These are phyloP conservation scores for Hyles lineata DNA, from an alignment of 2,888 invertebrate genomes.

Conservation along the genomic window DNA sequence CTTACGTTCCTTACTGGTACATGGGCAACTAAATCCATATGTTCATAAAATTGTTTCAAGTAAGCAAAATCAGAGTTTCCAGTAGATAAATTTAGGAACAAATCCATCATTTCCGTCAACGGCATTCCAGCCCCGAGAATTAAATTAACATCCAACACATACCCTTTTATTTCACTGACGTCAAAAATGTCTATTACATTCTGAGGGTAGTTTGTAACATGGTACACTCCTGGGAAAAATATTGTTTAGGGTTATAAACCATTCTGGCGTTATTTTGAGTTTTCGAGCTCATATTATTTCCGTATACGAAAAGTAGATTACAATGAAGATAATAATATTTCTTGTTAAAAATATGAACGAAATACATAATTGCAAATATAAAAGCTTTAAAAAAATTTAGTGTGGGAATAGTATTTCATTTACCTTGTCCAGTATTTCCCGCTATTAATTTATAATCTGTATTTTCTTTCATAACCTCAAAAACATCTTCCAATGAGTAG, in stretches of 20 bases:
- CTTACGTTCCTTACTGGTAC: conserved; percentile 89
- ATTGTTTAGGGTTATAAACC: not conserved
- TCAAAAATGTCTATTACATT: conserved; percentile 71
- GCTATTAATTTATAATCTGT: conserved; percentile 86
- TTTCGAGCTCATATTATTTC: no score
- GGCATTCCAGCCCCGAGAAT: conserved; percentile 74
- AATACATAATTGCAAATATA: no score
- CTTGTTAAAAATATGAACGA: no score
- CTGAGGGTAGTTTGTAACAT: conserved; percentile 63
- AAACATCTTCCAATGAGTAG: conserved; percentile 74
- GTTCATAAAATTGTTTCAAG: conserved; percentile 85
- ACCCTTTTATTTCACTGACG: conserved; percentile 66
- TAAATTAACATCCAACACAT: conserved; percentile 66
- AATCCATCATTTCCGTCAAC: conserved; percentile 73
- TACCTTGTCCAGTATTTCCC: conserved; percentile 91
- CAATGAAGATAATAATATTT: no score
- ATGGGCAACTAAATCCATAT: conserved; percentile 89
- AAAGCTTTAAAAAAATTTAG: not conserved
- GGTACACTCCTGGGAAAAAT: conserved; percentile 68
- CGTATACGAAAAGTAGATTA: no score
- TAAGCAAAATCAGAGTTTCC: conserved; percentile 84
- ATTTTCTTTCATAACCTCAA: conserved; percentile 64
- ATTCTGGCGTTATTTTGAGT: no score
- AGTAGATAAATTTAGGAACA: conserved; percentile 68
- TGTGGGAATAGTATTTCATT: conserved; percentile 15